Base-by-base conservation (phyloP, 92 coral and sea anemone species). In the Epizoanthus stellaris region DNA sequence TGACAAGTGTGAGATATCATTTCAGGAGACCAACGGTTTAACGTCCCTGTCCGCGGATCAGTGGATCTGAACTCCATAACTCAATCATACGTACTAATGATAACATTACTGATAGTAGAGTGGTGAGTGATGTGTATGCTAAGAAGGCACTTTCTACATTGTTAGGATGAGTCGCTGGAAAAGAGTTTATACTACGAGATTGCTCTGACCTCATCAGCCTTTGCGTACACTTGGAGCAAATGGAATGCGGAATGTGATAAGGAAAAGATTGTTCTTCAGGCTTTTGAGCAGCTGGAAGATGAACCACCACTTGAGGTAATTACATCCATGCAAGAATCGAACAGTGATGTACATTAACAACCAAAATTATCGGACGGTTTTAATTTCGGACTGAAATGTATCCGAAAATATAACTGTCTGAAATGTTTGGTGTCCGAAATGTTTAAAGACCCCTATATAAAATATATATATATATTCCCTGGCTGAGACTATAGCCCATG, bases 211-310 rank as follows among this genome's bases (percentile, higher is more conserved):
- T 86, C 99, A 4, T 96, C 99, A 10, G 84, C 97, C 45, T 91
- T 94, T 66, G 98, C 98, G 9, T 96, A 94, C 86, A 92, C 98
- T 7, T 96, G 99, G 99, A 96, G 99, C 67, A 91, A 95, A 56
- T 96, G 99, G 99, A 96, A 96, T 80, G 95, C 99, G 9, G 98
- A 96, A 10, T 96, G 95, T 82, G 96, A 95, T 40, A 93, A 90
- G 64, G 95, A 96, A 59, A 94, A 89, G 70, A 90, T 96, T 62
- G 94, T 96, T 40, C 54, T 96, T 23, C 99, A 96, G 62, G 98
- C 98, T 21, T 87, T 91, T 56, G 98, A 96, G 72, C 98, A 96
- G 56, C 71, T 89, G 57, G 86, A 84, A 42, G 99, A 96, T 63
- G 99, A 96, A 42, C 88, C 93, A 36, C 94, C 95, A 1, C 85